Percentiles rank a stretch among this genome's conserved stretches.
phyloP scores from a whole-genome alignment of 2,113 vertebrate species.

The Pituophis catenifer region DNA sequence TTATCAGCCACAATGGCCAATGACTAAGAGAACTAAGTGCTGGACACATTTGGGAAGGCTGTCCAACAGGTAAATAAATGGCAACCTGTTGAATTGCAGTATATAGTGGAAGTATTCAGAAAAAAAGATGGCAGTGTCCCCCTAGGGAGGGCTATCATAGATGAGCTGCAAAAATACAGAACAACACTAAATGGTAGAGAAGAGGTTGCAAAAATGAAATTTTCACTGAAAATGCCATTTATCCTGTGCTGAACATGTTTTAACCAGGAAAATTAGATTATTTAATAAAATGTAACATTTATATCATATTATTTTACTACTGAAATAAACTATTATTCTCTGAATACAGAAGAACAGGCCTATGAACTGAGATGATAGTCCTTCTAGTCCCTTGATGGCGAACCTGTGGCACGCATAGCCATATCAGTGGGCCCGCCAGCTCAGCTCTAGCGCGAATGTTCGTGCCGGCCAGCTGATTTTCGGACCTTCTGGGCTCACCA shows the following conservation, averaged over 20 bases:
- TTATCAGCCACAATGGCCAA: not conserved
- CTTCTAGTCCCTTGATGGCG: not conserved
- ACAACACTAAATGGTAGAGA: not conserved
- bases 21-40: not conserved
- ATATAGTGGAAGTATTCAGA: not conserved
- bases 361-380: not conserved
- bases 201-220: not conserved
- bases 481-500: no score
- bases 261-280: conserved; percentile 22
- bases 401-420: no score
- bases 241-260: conserved; percentile 23
- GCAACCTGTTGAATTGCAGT: not conserved
- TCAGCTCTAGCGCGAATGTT: no score
- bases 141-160: not conserved
- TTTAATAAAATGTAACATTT: conserved; percentile 47
- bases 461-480: no score
- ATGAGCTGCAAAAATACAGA: not conserved
- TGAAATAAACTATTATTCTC: not conserved
- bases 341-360: not conserved
- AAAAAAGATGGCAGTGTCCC: not conserved
- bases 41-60: not conserved
- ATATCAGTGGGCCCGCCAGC: no score
- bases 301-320: not conserved
- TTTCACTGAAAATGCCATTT: conserved; percentile 31
- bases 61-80: not conserved